A percentile compares a stretch with the other conserved stretches of the same genome.
phyloP scores from a whole-genome alignment of 2,113 vertebrate species.

The Otis tarda region DNA sequence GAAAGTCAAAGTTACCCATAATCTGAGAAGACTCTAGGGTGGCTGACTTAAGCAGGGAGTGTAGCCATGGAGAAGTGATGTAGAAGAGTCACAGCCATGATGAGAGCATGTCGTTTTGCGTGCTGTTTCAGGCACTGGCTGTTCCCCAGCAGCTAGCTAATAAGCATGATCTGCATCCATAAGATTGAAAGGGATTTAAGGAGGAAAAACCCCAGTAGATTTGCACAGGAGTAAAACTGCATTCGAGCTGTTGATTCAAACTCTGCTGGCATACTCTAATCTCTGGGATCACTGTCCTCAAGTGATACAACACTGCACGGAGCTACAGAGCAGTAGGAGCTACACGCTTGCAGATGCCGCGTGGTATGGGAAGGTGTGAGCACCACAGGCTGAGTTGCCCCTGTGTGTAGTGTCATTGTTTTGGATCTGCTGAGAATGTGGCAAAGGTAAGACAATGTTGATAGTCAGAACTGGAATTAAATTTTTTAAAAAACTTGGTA shows the following conservation, averaged over 20 bases:
- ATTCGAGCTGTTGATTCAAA: background rate
- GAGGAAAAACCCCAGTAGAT: background rate
- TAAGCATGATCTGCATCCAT: background rate
- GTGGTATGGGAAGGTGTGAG: background rate
- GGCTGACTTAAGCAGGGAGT: background rate
- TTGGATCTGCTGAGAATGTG: background rate
- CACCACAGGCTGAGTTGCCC: background rate
- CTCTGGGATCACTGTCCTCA: background rate
- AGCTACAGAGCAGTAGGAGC: background rate
- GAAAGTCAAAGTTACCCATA: background rate
- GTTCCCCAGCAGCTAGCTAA: background rate
- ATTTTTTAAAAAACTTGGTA: background rate
- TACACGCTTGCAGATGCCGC: fast-evolving
- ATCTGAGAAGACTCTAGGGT: background rate
- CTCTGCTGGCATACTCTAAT: background rate
- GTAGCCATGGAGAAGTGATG: background rate
- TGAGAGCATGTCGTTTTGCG: background rate
- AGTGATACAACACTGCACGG: background rate
- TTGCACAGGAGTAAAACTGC: background rate
- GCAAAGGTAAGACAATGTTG: background rate
- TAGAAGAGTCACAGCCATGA: background rate
- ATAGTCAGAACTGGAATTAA: background rate
- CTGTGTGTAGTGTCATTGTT: background rate
- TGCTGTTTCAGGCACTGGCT: background rate
- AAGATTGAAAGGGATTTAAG: background rate